These are phyloP conservation scores for Notocelia uddmanniana DNA, from an alignment of 2,888 invertebrate species.

Conservation along the genomic window DNA sequence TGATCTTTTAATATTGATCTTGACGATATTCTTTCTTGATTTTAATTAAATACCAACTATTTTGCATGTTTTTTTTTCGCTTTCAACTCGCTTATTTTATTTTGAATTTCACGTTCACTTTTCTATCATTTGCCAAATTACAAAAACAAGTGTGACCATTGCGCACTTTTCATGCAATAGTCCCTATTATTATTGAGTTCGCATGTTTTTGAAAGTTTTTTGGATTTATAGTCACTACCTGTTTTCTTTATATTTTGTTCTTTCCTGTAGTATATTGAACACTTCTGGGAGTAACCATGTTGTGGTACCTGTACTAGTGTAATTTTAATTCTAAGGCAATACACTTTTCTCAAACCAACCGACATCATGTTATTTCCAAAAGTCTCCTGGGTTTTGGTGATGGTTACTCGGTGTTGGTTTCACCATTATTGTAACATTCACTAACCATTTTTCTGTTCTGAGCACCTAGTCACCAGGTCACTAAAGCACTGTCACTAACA, in stretches of 20 bases:
- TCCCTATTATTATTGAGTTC: not conserved
- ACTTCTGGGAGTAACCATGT: not conserved
- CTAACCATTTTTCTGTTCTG: constrained; percentile 80
- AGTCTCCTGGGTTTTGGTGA: constrained; percentile 51
- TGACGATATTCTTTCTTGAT: not conserved
- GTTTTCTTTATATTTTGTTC: not conserved
- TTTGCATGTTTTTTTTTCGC: not conserved
- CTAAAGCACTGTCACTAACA: constrained; percentile 67
- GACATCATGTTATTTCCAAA: not conserved
- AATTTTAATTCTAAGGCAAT: not conserved
- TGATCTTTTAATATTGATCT: no score
- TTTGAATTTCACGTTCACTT: not conserved
- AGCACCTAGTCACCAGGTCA: constrained; percentile 78
- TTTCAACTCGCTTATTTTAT: not conserved
- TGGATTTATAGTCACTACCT: no score
- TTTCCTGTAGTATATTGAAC: not conserved
- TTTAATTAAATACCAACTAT: not conserved
- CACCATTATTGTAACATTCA: constrained; percentile 55
- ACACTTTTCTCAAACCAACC: not conserved
- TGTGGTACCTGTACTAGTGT: not conserved
- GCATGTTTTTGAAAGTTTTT: not conserved
- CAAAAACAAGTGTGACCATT: not conserved
- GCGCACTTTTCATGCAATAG: no score
- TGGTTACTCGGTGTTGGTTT: constrained; percentile 69
- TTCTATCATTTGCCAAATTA: not conserved